These are phyloP conservation scores for Ahaetulla prasina DNA, from an alignment of 2,113 vertebrate species.

Conservation along the genomic window DNA sequence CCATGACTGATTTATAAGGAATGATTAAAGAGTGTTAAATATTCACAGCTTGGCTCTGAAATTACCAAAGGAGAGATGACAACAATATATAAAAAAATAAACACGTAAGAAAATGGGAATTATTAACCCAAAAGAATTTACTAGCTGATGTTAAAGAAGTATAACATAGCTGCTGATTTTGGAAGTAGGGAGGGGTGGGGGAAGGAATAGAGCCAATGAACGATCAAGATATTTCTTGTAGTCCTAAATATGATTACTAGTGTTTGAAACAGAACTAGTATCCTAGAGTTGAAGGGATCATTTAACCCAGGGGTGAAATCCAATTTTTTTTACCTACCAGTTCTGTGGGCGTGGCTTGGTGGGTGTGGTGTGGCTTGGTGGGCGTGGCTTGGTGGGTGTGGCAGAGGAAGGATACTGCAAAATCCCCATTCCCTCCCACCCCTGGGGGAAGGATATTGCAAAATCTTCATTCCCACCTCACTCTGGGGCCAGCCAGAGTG, in stretches of 20 bases:
- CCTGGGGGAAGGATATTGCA: too few species aligned
- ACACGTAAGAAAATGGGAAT: conserved; percentile 38
- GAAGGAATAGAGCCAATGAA: background rate
- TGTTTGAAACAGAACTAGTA: background rate
- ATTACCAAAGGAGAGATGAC: conserved; percentile 52
- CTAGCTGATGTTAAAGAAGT: conserved; percentile 11
- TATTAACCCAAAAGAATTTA: conserved; percentile 32
- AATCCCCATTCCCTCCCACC: too few species aligned
- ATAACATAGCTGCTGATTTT: background rate
- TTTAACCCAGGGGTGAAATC: too few species aligned
- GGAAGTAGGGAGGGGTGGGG: background rate
- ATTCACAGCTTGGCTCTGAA: conserved; percentile 59
- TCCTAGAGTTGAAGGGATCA: background rate
- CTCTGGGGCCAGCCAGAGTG: too few species aligned
- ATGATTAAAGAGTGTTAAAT: conserved; percentile 61
- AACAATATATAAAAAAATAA: conserved; percentile 64
- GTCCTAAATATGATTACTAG: too few species aligned
- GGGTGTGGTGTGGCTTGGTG: too few species aligned
- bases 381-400: too few species aligned
- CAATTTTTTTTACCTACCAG: too few species aligned
- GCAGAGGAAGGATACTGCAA: too few species aligned
- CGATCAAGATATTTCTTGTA: background rate
- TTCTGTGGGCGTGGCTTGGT: too few species aligned
- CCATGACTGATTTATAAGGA: conserved; percentile 56
- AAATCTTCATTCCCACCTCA: too few species aligned